A percentile compares a stretch with the other conserved stretches of the same genome.
Evolutionary conservation across 1,140 invertebrate species (phyloP).

Genomic region (Drosophila nannoptera): DNA sequence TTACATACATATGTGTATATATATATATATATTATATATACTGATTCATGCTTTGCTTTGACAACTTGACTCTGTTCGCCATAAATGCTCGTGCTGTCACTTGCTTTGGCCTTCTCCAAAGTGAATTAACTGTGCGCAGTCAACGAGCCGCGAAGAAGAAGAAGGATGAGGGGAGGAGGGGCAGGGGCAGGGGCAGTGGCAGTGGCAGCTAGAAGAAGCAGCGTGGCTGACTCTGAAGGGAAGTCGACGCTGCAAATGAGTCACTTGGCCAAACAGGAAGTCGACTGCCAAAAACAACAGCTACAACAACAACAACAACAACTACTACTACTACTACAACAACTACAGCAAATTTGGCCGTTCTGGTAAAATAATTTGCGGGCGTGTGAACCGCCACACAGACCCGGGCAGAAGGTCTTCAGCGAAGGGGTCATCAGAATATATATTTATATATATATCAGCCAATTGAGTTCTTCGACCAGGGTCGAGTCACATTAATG

Average conservation of each 20-base stretch:
- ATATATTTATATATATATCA: no score
- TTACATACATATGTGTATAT: no score
- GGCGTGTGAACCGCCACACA: conserved; percentile 19
- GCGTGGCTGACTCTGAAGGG: neutral
- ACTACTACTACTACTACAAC: neutral
- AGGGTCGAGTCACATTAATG: no score
- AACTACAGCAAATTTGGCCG: conserved; percentile 11
- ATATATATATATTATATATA: no score
- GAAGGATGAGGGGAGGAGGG: neutral
- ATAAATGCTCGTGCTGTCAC: no score
- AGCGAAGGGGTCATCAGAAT: neutral
- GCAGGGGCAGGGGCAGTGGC: neutral
- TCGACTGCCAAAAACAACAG: conserved; percentile 22
- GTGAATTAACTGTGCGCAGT: neutral
- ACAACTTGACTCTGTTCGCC: no score
- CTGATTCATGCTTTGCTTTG: no score
- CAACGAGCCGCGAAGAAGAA: conserved; percentile 12
- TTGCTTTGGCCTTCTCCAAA: neutral
- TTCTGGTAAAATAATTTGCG: conserved; percentile 33
- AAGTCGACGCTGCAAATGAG: conserved; percentile 23
- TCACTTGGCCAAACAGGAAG: conserved; percentile 23
- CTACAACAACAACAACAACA: no score
- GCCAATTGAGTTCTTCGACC: no score
- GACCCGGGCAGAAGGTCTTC: conserved; percentile 6
- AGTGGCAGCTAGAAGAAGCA: neutral